phyloP scores from a whole-genome alignment of 2,797 vertebrate genomes.

The Moxostoma hubbsi region DNA sequence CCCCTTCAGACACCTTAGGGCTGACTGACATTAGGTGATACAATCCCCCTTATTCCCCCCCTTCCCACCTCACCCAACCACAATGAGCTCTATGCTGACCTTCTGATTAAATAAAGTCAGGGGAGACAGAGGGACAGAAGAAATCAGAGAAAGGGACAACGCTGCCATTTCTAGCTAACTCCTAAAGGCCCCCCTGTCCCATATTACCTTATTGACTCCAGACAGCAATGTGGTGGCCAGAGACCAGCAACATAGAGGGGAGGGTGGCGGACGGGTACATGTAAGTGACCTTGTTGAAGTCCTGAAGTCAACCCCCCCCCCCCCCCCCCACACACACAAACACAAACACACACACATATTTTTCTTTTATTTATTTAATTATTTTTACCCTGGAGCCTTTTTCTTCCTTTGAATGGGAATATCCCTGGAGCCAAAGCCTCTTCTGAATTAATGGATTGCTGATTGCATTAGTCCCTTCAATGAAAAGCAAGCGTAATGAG shows the following conservation, averaged over 20 bases:
- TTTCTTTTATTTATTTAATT: background rate
- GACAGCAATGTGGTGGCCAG: constrained; percentile 65
- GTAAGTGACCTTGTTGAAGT: constrained; percentile 65
- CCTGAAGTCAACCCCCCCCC: constrained; percentile 25
- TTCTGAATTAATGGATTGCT: constrained; percentile 55
- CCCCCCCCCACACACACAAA: too few species aligned
- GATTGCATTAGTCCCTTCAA: constrained; percentile 58
- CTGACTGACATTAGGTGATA: constrained; percentile 44
- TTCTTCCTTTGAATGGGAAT: constrained; percentile 45
- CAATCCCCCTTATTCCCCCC: background rate
- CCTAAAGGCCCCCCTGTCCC: constrained; percentile 54
- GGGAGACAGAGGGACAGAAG: constrained; percentile 46
- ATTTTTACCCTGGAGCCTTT: background rate
- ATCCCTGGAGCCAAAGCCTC: constrained; percentile 48
- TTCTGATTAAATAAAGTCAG: constrained; percentile 64
- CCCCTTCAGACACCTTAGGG: constrained; percentile 22
- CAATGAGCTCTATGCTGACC: constrained; percentile 56
- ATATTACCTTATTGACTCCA: constrained; percentile 68
- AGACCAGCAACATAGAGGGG: constrained; percentile 14
- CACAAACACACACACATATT: background rate
- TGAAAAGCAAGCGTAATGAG: constrained; percentile 59
- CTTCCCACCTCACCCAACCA: constrained; percentile 31
- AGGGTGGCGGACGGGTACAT: constrained; percentile 24
- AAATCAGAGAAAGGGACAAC: constrained; percentile 55
- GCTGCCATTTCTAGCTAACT: constrained; percentile 49